A percentile compares a stretch with the other conserved stretches of the same genome.
Conservation (phyloP, 2,888 invertebrate species). For the Charanyca ferruginea region DNA sequence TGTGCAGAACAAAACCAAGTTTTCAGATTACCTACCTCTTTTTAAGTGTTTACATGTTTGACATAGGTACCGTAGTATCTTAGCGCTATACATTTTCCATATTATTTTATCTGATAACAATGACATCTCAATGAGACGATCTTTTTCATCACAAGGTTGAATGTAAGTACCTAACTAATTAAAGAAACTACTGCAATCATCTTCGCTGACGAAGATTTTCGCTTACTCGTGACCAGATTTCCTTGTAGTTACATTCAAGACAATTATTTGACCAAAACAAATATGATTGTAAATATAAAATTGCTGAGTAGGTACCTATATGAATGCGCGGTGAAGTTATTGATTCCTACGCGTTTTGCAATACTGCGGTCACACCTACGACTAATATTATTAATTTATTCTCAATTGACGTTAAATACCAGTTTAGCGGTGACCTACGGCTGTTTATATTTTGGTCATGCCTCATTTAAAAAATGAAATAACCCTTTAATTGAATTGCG, state of each 20-base stretch:
- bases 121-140: conserved; percentile 74
- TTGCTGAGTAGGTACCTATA: conserved; percentile 6
- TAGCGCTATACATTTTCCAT: conserved; percentile 67
- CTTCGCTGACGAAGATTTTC: conserved; percentile 27
- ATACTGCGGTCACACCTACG: conserved; percentile 44
- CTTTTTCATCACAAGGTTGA: conserved; percentile 67
- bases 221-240: conserved; percentile 39
- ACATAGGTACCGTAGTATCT: conserved; percentile 61
- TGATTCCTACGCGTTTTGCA: conserved; percentile 43
- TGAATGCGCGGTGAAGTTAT: conserved; percentile 17
- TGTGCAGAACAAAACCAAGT: conserved; percentile 14
- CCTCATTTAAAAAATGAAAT: conserved; percentile 1
- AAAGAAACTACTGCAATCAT: conserved; percentile 36
- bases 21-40: conserved; percentile 27
- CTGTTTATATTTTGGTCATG: conserved; percentile 24
- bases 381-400: conserved; percentile 28
- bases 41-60: conserved; percentile 56
- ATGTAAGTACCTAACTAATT: conserved; percentile 38
- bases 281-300: conserved; percentile 20
- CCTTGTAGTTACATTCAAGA: conserved; percentile 3
- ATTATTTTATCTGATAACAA: conserved; percentile 72
- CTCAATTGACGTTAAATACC: conserved; percentile 20
- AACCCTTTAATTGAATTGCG: not conserved
- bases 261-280: conserved; percentile 5
- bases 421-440: conserved; percentile 21